Evolutionary conservation across 2,113 vertebrate genomes (phyloP), one percentile per base, ranked within the genome.

Genomic region (Oreochromis aureus): DNA sequence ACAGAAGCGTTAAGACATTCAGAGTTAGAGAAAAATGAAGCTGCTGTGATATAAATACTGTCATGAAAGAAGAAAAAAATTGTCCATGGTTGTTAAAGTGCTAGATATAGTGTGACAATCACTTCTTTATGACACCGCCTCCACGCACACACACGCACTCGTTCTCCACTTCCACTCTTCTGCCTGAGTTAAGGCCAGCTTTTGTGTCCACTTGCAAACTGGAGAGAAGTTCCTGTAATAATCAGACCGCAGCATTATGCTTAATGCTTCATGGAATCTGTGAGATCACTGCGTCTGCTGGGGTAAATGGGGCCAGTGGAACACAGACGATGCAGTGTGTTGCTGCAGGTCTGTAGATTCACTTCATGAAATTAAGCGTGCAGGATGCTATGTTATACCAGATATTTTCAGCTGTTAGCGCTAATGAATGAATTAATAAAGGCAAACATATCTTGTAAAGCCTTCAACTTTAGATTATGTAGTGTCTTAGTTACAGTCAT

Each of bases 241-340:
- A 84, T 89, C 73, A 51, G 86, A 34, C 41, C 3, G 2, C 63
- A 71, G 84, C 69, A 73, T 84, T 80, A 61, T 83, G 73, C 54
- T 12, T 80, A 51, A 85, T 73, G 69, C 88, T 34, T 51, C 46
- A 11, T 83, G 90, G 91, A 91, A 89, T 88, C 48, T 91, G 41
- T 93, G 87, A 92, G 89, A 80, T 93, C 91, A 91, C 58, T 54
- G 59, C 5, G 3, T n/a, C 56, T 80, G 41, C 55, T 76, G n/a
- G 46, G 39, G 81, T 66, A 85, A 88, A 87, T 41, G 53, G 63
- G 69, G 58, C 87, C 85, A 83, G 51, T 84, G 78, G 59, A 85
- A 88, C 89, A 86, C 87, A 93, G 83, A 94, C 81, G 66, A 91
- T 86, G 56, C 22, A 80, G 81, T 82, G 84, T 86, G 63, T 83